phyloP scores from a whole-genome alignment of 2,797 vertebrate genomes.

The Spinus pinus region DNA sequence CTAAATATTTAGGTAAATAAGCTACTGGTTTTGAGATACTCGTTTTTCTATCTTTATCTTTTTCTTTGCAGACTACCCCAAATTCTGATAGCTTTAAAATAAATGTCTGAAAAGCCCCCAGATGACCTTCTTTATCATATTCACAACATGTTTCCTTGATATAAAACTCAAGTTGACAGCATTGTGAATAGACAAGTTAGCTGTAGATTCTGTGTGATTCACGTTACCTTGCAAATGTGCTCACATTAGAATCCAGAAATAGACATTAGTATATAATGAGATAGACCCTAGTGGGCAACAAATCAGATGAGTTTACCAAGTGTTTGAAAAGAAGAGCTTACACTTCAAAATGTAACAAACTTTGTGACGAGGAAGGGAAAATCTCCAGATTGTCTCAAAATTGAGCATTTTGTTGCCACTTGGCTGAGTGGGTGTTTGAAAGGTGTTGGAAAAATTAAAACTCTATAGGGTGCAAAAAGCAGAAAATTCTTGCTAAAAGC shows the following conservation, averaged over 20 bases:
- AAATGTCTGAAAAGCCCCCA: not conserved
- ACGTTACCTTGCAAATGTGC: slow-evolving; percentile 32
- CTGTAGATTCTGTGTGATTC: not conserved
- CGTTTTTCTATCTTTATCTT: not conserved
- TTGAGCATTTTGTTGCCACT: slow-evolving; percentile 46
- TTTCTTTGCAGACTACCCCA: not conserved
- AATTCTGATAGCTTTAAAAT: slow-evolving; percentile 25
- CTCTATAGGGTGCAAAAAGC: not conserved
- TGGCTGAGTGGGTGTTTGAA: slow-evolving; percentile 19
- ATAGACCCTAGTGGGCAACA: slow-evolving; percentile 9
- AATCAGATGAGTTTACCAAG: slow-evolving; percentile 13
- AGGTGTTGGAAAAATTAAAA: slow-evolving; percentile 1
- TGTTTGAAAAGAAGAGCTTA: not conserved
- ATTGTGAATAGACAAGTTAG: slow-evolving; percentile 6
- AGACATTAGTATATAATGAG: slow-evolving; percentile 1
- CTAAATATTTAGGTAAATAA: not conserved
- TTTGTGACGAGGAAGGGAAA: slow-evolving; percentile 36
- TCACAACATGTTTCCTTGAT: not conserved
- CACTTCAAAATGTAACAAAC: slow-evolving; percentile 17
- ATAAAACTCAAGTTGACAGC: slow-evolving; percentile 31
- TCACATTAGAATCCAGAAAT: slow-evolving; percentile 22
- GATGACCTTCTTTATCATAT: not conserved
- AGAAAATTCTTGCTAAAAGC: not conserved
- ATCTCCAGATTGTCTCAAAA: slow-evolving; percentile 57
- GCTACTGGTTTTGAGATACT: not conserved